phyloP scores from a whole-genome alignment of 2,113 vertebrate genomes.

The human (Homo sapiens) region GRCh38 chr1:185456501-185457000 shows the following conservation, averaged over 20 bases:
- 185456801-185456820: accelerated
- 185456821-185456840: background rate
- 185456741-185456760: background rate
- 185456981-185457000: background rate
- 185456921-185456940: background rate
- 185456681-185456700: background rate
- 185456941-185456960: background rate
- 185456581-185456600: background rate
- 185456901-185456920: background rate
- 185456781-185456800: background rate
- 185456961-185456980: background rate
- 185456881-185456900: background rate
- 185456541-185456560: background rate
- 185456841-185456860: background rate
- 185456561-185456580: background rate
- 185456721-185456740: background rate
- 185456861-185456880: background rate
- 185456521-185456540: background rate
- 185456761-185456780: background rate
- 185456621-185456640: background rate
- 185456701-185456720: background rate
- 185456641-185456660: background rate
- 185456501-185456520: background rate
- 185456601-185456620: background rate
- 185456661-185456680: background rate